phyloP scores from a whole-genome alignment of 2,113 vertebrate species.

The Lutjanus erythropterus region DNA sequence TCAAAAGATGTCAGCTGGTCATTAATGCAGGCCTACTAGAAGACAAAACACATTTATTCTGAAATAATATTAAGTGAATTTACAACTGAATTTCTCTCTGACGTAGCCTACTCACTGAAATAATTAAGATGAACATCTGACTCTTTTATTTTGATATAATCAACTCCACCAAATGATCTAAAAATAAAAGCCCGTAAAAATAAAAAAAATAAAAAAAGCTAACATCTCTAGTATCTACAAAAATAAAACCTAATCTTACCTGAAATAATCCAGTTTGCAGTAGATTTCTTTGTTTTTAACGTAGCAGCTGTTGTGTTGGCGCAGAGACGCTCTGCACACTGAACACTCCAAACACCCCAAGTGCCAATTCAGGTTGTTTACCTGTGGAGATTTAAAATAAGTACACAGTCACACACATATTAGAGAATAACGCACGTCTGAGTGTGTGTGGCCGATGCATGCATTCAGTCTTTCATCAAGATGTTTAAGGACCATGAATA shows the following conservation, averaged over 20 bases:
- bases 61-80: background rate
- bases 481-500: background rate
- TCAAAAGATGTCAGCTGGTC: background rate
- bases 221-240: too few species aligned
- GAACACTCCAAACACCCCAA: slow-evolving; percentile 93
- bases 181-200: background rate
- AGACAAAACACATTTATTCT: background rate
- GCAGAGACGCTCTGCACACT: slow-evolving; percentile 92
- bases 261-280: slow-evolving; percentile 98
- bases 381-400: slow-evolving; percentile 77
- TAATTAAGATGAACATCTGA: background rate
- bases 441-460: background rate
- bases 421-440: background rate
- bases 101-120: background rate
- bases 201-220: background rate
- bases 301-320: slow-evolving; percentile 95
- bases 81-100: background rate
- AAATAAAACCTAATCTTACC: slow-evolving; percentile 80
- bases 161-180: background rate
- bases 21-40: background rate
- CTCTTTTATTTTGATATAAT: background rate
- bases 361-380: slow-evolving; percentile 96
- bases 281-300: slow-evolving; percentile 96
- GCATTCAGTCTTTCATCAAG: background rate
- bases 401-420: background rate